Base-by-base conservation (phyloP, 2,888 invertebrate genomes). In the Listrodromus nycthemerus region DNA sequence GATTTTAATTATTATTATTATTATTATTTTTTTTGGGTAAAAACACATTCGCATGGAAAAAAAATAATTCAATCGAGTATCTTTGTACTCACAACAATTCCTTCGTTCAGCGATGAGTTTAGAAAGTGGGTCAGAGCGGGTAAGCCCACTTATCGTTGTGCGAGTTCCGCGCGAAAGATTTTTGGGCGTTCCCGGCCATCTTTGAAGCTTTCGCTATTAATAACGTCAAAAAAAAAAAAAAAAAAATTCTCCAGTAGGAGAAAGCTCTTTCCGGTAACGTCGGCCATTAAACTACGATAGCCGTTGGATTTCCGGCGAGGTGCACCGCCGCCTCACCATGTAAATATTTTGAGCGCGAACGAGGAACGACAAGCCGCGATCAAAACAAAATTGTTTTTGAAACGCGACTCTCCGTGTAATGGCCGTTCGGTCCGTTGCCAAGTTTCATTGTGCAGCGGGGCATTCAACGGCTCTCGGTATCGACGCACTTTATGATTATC, bases 341-440 rank as follows among this genome's bases (percentile, higher is more conserved):
- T 58, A 27, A 61, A 61, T 55, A 27, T 65, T 76, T 24, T 70
- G 65, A 48, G n/a, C 33, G 52, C 30, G 2, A 24, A n/a, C 13
- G 37, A 45, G 33, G 19, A 65, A 55, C 45, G 70, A 65, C 30
- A 55, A 30, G 6, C 50, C n/a, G 24, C 33, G 30, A 48, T 41
- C 13, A 55, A 82, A 82, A 82, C 77, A 82, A 67, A 77, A 77
- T 82, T 73, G 71, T 70, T 76, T 48, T 19, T 33, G 55, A 48
- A 71, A 55, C 48, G 52, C 74, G 66, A 61, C n/a, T 16, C 13
- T 24, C 21, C n/a, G n/a, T n/a, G n/a, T 10, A 71, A 37, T 27
- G 27, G 63, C 50, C 27, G 63, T 70, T 30, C 19, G 13, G 58
- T 50, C 37, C 33, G 33, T 48, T 82, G 81, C 81, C 81, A 82